These are phyloP conservation scores for Caenorhabditis parvicauda DNA, from an alignment of 2,888 invertebrate species.

Conservation along the genomic window DNA sequence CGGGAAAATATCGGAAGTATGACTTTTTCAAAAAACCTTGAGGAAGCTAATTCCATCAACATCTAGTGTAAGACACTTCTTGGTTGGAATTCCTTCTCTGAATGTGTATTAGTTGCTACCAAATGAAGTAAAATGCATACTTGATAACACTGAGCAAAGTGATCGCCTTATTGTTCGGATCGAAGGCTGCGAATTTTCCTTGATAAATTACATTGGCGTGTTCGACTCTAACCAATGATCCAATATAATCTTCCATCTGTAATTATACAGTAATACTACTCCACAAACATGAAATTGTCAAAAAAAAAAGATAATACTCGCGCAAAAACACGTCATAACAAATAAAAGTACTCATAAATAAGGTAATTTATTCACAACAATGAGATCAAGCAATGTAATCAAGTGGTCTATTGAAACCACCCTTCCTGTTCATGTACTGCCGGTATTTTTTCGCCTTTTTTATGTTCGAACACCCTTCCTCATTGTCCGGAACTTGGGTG, in stretches of 20 bases:
- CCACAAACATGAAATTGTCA: background rate
- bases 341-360: slow-evolving; percentile 2
- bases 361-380: slow-evolving; percentile 1
- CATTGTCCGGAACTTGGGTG: slow-evolving; percentile 73
- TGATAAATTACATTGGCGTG: slow-evolving; percentile 36
- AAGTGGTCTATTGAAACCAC: slow-evolving; percentile 94
- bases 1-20: too few relatives aligned
- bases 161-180: slow-evolving; percentile 12
- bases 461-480: slow-evolving; percentile 89
- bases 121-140: slow-evolving; percentile 6
- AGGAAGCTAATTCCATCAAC: background rate
- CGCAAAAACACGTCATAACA: background rate
- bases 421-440: slow-evolving; percentile 99
- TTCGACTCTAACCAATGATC: slow-evolving; percentile 40
- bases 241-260: slow-evolving; percentile 32
- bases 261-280: slow-evolving; percentile 4
- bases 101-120: too few relatives aligned
- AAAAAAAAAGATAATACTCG: background rate
- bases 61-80: slow-evolving; percentile 1
- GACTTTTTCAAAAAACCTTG: too few relatives aligned
- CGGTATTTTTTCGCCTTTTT: slow-evolving; percentile 92
- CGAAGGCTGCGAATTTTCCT: slow-evolving; percentile 31
- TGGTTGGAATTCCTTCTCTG: slow-evolving; percentile 6
- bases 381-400: slow-evolving; percentile 68
- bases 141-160: slow-evolving; percentile 27